phyloP scores from a whole-genome alignment of 2,113 vertebrate species.

The Takifugu flavidus region DNA sequence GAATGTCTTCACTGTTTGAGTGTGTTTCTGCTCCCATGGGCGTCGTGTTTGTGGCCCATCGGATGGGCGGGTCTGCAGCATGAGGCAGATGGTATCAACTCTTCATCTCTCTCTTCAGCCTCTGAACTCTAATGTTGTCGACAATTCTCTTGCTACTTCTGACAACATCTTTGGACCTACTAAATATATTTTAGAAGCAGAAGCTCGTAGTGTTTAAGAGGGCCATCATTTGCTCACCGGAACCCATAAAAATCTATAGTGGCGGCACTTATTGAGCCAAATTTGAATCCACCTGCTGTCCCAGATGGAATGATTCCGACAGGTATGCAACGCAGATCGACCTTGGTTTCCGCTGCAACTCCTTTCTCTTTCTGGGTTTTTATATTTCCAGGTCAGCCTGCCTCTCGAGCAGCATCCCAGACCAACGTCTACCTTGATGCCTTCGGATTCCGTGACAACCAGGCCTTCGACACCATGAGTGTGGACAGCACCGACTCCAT shows the following conservation, averaged over 20 bases:
- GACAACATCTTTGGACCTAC: slow-evolving; percentile 4
- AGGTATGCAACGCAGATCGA: slow-evolving; percentile 30
- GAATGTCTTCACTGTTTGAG: no score
- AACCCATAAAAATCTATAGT: slow-evolving; percentile 35
- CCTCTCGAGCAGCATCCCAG: slow-evolving; percentile 84
- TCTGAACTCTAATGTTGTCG: slow-evolving; percentile 6
- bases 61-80: slow-evolving; percentile 64
- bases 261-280: slow-evolving; percentile 61
- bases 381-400: slow-evolving; percentile 74
- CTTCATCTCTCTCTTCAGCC: slow-evolving; percentile 25
- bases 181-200: neutral
- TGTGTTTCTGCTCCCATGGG: slow-evolving; percentile 32
- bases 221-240: neutral
- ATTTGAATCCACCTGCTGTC: slow-evolving; percentile 25
- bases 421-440: slow-evolving; percentile 88
- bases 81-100: slow-evolving; percentile 65
- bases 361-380: slow-evolving; percentile 22
- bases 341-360: neutral
- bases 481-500: slow-evolving; percentile 93
- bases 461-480: slow-evolving; percentile 87
- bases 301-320: slow-evolving; percentile 30
- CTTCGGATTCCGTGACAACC: slow-evolving; percentile 85
- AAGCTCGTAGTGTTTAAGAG: neutral
- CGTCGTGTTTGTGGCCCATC: slow-evolving; percentile 62
- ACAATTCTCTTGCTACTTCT: neutral